These are phyloP conservation scores for Regulus satrapa DNA, from an alignment of 2,113 vertebrate genomes.

Conservation along the genomic window DNA sequence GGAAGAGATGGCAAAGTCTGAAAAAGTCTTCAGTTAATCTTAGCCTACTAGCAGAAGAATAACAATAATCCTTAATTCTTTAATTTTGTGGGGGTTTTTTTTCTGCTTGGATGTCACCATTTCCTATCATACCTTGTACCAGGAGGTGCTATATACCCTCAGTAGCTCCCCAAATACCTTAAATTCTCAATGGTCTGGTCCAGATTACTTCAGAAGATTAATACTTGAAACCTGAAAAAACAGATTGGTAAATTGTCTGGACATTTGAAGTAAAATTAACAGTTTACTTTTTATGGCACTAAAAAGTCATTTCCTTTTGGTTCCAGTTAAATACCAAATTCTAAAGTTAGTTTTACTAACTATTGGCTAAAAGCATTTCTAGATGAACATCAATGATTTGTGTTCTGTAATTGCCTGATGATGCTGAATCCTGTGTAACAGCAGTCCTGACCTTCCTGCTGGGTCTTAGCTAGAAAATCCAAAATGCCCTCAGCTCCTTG, in stretches of 20 bases:
- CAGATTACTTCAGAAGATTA: not conserved
- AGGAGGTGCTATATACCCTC: not conserved
- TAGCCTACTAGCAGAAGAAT: not conserved
- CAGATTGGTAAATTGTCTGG: not conserved
- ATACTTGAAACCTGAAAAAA: not conserved
- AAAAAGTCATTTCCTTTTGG: not conserved
- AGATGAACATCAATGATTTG: not conserved
- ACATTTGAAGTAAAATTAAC: not conserved
- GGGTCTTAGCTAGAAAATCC: not conserved
- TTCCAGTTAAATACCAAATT: not conserved
- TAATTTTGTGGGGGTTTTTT: not conserved
- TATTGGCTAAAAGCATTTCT: not conserved
- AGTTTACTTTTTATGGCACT: not conserved
- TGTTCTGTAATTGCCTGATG: not conserved
- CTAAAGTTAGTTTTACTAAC: not conserved
- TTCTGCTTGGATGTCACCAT: not conserved
- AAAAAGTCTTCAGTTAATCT: not conserved
- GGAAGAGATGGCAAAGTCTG: not conserved
- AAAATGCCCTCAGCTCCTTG: not conserved
- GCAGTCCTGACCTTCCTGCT: not conserved
- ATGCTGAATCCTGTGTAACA: not conserved
- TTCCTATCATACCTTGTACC: not conserved
- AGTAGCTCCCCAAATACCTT: not conserved
- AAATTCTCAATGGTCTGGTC: not conserved
- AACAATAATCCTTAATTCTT: not conserved